Conservation (phyloP, 2,888 invertebrate species). For the Erpobdella octoculata region DNA sequence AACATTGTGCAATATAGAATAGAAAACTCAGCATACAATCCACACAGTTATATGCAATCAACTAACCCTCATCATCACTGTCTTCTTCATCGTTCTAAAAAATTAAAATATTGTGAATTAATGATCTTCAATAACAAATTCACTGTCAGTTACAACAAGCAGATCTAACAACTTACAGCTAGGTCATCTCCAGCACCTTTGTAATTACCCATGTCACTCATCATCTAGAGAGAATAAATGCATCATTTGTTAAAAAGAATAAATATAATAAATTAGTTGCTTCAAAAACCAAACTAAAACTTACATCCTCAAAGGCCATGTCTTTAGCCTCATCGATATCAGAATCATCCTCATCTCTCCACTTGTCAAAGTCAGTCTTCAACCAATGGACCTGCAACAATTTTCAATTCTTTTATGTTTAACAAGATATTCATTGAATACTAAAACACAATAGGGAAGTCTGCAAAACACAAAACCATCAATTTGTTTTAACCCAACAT, state of each 20-base stretch:
- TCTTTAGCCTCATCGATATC: conserved; percentile 70
- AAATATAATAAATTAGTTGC: neutral
- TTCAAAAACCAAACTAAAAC: conserved; percentile 14
- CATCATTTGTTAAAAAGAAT: neutral
- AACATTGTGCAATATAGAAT: too few species aligned
- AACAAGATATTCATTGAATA: conserved; percentile 13
- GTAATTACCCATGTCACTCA: conserved; percentile 66
- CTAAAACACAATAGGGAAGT: neutral
- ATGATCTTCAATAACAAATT: neutral
- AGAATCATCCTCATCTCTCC: conserved; percentile 92
- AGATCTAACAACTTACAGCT: conserved; percentile 13
- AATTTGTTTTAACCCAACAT: neutral
- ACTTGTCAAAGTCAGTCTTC: conserved; percentile 93
- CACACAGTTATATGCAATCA: neutral
- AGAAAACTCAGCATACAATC: neutral
- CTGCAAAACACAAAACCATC: neutral
- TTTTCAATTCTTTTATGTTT: neutral
- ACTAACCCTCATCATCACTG: conserved; percentile 45
- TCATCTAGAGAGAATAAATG: conserved; percentile 56
- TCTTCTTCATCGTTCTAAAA: conserved; percentile 40
- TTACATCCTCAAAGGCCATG: conserved; percentile 38
- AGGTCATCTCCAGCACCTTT: conserved; percentile 45
- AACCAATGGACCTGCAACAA: conserved; percentile 70
- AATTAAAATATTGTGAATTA: conserved; percentile 12
- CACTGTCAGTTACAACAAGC: neutral